Base-by-base conservation (phyloP, 2,797 vertebrate species). In the Microhierax caerulescens region DNA sequence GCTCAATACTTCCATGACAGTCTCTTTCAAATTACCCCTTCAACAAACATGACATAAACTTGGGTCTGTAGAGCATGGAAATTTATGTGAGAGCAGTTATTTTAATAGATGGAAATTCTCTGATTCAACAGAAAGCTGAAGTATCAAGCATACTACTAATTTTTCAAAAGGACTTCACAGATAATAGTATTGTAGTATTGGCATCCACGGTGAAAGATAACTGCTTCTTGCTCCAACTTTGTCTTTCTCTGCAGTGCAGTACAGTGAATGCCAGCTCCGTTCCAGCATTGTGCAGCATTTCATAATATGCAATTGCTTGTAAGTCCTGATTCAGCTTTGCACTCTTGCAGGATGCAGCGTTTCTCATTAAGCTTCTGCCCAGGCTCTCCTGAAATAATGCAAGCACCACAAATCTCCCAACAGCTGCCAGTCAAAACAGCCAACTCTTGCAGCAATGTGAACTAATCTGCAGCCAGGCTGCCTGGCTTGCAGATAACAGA, bases 171-270 rank as follows among this genome's bases (percentile, higher is more conserved):
- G 54, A 54, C 77, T 81, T 78, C 73, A 65, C 54, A 10, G 36
- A 4, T 48, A 59, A 36, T 25, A 37, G 45, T 19, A n/a, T 36
- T 51, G 47, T 37, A 24, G 47, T 83, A 25, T 28, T 75, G 91
- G 87, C 82, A 91, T 47, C 64, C 64, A 41, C 0, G 0, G 37
- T 61, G 81, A 85, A 32, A 93, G 53, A 25, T 1, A 75, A 43
- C 48, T 36, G 84, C 72, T 88, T 20, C 84, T 56, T 90, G 60
- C 65, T 93, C 75, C 78, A 80, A 48, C 75, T 85, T 43, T 75
- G 85, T 36, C 77, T 93, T 73, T 88, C 78, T 94, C 96, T 97
- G 97, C 97, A 97, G 96, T 92, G 96, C 96, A 95, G 95, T 3
- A 36, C 70, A 73, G 79, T 0, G 1, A 86, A 63, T 0, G 25